Conservation (phyloP, 2,113 vertebrate genomes). For the Aplodontia rufa region DNA sequence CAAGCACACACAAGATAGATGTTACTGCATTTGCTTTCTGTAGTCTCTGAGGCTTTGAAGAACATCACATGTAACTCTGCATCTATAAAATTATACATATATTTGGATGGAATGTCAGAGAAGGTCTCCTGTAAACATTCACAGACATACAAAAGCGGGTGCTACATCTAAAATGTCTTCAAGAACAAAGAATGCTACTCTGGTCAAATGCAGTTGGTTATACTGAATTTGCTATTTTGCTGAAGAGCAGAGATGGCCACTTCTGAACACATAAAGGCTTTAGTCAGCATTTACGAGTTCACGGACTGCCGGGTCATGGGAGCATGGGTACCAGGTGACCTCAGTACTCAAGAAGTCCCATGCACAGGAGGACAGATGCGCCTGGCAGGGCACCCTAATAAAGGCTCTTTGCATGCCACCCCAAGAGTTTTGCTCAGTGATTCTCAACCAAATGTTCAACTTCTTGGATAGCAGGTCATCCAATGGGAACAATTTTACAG, state of each 20-base stretch:
- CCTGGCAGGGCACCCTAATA: background rate
- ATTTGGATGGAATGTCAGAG: background rate
- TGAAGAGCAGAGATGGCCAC: conserved; percentile 56
- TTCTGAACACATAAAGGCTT: conserved; percentile 24
- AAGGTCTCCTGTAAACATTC: conserved; percentile 4
- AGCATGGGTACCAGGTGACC: conserved; percentile 1
- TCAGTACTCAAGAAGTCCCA: conserved; percentile 17
- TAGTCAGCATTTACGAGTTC: background rate
- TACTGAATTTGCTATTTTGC: background rate
- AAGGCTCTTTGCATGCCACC: conserved; percentile 37
- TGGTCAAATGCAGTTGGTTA: background rate
- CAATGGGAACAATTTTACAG: background rate
- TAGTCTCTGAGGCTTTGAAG: background rate
- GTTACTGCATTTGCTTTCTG: background rate
- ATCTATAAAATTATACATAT: background rate
- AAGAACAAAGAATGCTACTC: background rate
- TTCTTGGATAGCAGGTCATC: background rate
- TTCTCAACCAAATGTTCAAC: conserved; percentile 75
- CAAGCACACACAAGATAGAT: background rate
- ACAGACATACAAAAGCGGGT: background rate
- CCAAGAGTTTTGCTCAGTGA: conserved; percentile 47
- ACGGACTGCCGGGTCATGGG: background rate
- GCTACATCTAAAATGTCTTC: background rate
- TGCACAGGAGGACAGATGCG: conserved; percentile 32
- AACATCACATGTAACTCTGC: background rate